Base-by-base conservation (phyloP, 1,140 invertebrate genomes). In the Steinernema feltiae region DNA sequence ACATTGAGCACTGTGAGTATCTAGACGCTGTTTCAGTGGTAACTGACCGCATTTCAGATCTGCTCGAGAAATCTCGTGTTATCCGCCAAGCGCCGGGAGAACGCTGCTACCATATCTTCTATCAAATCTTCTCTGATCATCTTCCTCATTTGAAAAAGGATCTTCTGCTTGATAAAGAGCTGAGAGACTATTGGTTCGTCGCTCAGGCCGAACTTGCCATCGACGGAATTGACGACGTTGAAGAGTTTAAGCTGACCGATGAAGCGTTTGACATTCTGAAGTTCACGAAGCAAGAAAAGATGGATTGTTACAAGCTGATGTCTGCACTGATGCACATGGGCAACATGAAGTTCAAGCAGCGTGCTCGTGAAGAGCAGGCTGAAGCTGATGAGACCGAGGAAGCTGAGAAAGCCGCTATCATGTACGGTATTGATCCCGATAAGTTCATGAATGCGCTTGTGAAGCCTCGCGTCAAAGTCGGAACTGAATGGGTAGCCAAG, bases 61-160 rank as follows among this genome's bases (percentile, higher is more conserved):
- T 99, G 89, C 91, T 99, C 86, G 97, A 99, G 90, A 99, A 99
- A 89, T 98, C 97, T 88, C 95, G 97, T 93, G 97, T 99, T 89
- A 99, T 98, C 89, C 98, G 95, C 86, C 97, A 99, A 89, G 95
- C 97, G 87, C 87, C 93, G 78, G 90, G 96, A 82, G 97, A 99
- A 90, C 92, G 97, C 88, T 99, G 97, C 81, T 99, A 99, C 91
- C 97, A 99, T 89, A 98, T 99, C 88, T 99, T 99, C 93, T 99
- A 99, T 91, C 96, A 99, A 88, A 92, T 99, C 86, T 95, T 97
- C 93, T 98, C 96, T 83, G 94, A 93, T 77, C 90, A 93, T 79
- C 92, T 97, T 69, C 83, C 90, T 48, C 91, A 90, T 82, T 88
- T 97, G 15, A 79, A 35, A 32, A 83, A 86, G 78, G 70, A 84